Conservation (phyloP, 92 coral and sea anemone genomes). For the Zoanthus solanderi region DNA sequence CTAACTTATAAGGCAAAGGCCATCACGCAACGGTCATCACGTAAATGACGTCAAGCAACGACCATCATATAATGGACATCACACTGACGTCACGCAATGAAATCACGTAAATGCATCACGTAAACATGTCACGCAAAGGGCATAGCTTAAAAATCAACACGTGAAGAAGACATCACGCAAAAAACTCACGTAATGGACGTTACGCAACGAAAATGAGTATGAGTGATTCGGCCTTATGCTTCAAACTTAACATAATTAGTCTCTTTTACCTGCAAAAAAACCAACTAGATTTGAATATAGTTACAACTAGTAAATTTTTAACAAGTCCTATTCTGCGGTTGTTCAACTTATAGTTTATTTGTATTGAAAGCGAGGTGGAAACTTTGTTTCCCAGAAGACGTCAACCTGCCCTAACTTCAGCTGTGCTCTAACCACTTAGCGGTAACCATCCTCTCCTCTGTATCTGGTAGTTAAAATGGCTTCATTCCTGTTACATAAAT, state of each 20-base stretch:
- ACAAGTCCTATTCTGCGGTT: constrained; percentile 10
- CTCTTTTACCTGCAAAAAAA: constrained; percentile 3
- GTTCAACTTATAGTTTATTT: neutral
- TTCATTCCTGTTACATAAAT: constrained; percentile 79
- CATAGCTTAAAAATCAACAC: too few relatives aligned
- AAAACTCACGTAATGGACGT: too few relatives aligned
- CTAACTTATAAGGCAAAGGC: neutral
- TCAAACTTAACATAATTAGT: neutral
- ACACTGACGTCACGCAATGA: neutral
- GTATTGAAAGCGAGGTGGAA: neutral
- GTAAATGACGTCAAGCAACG: too few relatives aligned
- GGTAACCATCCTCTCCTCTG: neutral
- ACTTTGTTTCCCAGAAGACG: neutral
- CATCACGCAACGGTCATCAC: neutral
- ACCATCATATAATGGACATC: neutral
- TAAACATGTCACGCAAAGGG: neutral
- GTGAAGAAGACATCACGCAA: too few relatives aligned
- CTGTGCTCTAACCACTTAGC: constrained; percentile 4
- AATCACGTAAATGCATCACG: too few relatives aligned
- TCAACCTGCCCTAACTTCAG: neutral
- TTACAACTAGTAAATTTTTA: neutral
- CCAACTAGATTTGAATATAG: neutral
- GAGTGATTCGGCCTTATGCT: neutral
- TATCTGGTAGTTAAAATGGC: neutral
- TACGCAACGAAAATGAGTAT: neutral